phyloP scores from a whole-genome alignment of 2,888 invertebrate species.

The Emesis russula region DNA sequence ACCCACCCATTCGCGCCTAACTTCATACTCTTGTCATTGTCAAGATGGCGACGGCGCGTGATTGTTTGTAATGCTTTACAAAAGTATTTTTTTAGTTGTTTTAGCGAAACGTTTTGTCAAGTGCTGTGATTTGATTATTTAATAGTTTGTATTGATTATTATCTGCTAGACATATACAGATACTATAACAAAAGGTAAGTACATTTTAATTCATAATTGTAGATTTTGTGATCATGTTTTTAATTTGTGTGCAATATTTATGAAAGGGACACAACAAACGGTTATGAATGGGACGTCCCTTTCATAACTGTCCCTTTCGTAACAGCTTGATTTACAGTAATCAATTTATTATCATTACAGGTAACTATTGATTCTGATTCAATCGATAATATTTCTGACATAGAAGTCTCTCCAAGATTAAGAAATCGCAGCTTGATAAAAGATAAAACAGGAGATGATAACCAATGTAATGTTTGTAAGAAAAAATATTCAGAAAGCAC shows the following conservation, averaged over 20 bases:
- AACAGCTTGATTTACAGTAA: slow-evolving; percentile 23
- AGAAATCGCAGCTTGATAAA: slow-evolving; percentile 2
- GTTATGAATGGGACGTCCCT: slow-evolving; percentile 25
- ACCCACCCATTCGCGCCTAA: slow-evolving; percentile 37
- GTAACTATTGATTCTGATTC: slow-evolving; percentile 38
- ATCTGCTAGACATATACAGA: slow-evolving; percentile 42
- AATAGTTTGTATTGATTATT: slow-evolving; percentile 32
- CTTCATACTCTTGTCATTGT: slow-evolving; percentile 47
- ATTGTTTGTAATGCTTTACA: slow-evolving; percentile 35
- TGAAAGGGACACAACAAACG: no score
- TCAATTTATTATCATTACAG: slow-evolving; percentile 4
- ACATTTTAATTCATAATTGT: no score
- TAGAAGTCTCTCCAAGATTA: slow-evolving; percentile 54
- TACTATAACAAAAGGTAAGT: slow-evolving; percentile 35
- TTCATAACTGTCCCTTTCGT: slow-evolving; percentile 47
- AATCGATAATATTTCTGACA: slow-evolving; percentile 53
- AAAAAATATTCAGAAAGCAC: slow-evolving; percentile 65
- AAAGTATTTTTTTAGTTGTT: slow-evolving; percentile 54
- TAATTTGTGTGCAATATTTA: not conserved
- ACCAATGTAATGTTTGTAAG: slow-evolving; percentile 54
- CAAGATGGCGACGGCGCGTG: slow-evolving; percentile 38
- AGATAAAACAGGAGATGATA: slow-evolving; percentile 29
- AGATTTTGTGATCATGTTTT: no score
- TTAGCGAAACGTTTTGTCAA: slow-evolving; percentile 40
- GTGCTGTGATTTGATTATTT: slow-evolving; percentile 46